These are phyloP conservation scores for Corella eumyota DNA, from an alignment of 23 tunicate species.

Conservation along the genomic window DNA sequence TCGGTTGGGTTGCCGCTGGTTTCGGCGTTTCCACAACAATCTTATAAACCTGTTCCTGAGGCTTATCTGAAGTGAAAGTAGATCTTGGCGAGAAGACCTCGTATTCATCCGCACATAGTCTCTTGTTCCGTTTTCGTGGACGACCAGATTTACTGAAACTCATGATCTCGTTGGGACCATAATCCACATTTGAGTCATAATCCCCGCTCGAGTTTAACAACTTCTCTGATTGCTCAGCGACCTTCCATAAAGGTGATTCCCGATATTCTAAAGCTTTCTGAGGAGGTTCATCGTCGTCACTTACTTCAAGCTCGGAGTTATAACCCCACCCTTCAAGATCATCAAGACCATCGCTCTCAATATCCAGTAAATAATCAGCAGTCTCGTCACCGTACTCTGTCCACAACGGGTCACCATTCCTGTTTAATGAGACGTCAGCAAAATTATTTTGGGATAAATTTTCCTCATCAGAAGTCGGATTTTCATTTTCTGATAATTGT, in stretches of 20 bases:
- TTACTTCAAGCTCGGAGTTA: not conserved
- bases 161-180: conserved; percentile 47
- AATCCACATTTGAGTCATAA: conserved; percentile 15
- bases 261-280: conserved; percentile 16
- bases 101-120: conserved; percentile 42
- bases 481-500: no score
- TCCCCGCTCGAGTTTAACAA: no score
- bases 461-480: conserved; percentile 18
- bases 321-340: conserved; percentile 11
- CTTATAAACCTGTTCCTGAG: conserved; percentile 13
- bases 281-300: conserved; percentile 7
- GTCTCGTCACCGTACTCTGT: conserved; percentile 39
- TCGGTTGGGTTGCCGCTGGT: not conserved
- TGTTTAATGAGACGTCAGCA: conserved; percentile 8
- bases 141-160: conserved; percentile 61
- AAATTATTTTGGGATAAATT: conserved; percentile 14
- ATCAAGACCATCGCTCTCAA: conserved; percentile 14
- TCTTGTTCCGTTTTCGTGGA: conserved; percentile 46
- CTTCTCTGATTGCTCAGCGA: conserved; percentile 26
- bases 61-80: conserved; percentile 16
- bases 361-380: conserved; percentile 27
- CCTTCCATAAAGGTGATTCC: conserved; percentile 51
- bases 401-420: conserved; percentile 52
- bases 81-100: conserved; percentile 63
- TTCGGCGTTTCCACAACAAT: conserved; percentile 28